Evolutionary conservation across 1,140 invertebrate genomes (phyloP).

Genomic region (Neotoxoptera formosana): DNA sequence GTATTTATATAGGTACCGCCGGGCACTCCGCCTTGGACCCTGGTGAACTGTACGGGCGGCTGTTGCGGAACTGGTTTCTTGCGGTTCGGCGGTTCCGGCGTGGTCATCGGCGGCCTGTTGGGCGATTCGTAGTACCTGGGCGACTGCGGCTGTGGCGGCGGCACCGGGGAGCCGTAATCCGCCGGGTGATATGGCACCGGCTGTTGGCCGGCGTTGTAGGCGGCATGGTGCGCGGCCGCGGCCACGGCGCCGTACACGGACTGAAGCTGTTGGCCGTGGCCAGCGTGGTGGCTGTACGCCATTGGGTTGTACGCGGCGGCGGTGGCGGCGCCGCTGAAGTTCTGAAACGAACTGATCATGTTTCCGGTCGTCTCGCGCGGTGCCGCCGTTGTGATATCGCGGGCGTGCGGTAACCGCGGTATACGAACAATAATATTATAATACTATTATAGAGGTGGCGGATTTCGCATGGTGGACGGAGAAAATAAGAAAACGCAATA

Average conservation of each 20-base stretch:
- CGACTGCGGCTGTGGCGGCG: neutral
- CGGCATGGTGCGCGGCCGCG: neutral
- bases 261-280: neutral
- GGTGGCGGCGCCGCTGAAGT: neutral
- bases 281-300: neutral
- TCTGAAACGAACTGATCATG: slow-evolving; percentile 33
- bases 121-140: neutral
- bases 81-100: slow-evolving; percentile 26
- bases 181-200: slow-evolving; percentile 17
- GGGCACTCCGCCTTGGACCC: slow-evolving; percentile 61
- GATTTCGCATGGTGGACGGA: neutral
- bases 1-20: neutral
- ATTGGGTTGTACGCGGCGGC: neutral
- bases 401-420: neutral
- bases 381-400: neutral
- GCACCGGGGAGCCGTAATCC: neutral
- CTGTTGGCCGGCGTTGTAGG: neutral
- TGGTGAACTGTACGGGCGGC: slow-evolving; percentile 64
- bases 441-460: neutral
- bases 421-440: neutral
- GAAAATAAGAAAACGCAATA: neutral
- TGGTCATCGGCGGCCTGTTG: neutral
- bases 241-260: neutral
- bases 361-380: neutral
- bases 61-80: slow-evolving; percentile 10